Evolutionary conservation across 2,797 vertebrate genomes (phyloP), one percentile per base, ranked within the genome.

Genomic region (Tragopan temminckii): DNA sequence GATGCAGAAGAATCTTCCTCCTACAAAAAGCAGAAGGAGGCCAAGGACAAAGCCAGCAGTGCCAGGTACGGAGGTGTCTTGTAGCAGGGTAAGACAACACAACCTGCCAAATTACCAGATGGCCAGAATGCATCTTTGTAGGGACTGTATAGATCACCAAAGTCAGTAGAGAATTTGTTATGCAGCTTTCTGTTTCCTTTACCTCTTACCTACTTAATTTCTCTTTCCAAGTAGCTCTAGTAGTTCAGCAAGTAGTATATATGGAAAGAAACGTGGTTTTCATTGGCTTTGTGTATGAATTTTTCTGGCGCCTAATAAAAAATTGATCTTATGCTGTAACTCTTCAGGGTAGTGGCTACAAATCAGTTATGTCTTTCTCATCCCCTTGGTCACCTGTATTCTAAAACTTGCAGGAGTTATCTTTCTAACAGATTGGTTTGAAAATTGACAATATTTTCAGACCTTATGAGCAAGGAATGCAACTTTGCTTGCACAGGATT

Each of bases 41-140:
- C 98, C 29, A 99, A 99, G 96, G 98, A 98, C 76, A 99, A 99
- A 98, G 98, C 99, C 86, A 98, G 55, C 89, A 99, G 99, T 94
- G 96, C 98, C 97, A 99, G 99, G 99, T 99, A 94, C 18, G 20
- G 50, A 62, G 25, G n/a, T 40, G 35, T 69, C 72, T 68, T 58
- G 12, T 68, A 55, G 55, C 2, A 3, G 38, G 20, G 13, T 36
- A 45, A 43, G 57, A 11, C 36, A 20, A 1, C 50, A 5, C 21
- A 9, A 31, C 64, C 70, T 82, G 40, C 75, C 64, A 31, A 13
- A 14, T 24, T 58, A 16, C 18, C 50, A 43, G 7, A 48, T 2
- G 57, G 21, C 36, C 71, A 50, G 35, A 64, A 29, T 7, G 42
- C 13, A 0, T 15, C 45, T 67, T 76, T 48, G 19, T n/a, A 42